Base-by-base conservation (phyloP, 2,113 vertebrate genomes). In the Phaetusa simplex region DNA sequence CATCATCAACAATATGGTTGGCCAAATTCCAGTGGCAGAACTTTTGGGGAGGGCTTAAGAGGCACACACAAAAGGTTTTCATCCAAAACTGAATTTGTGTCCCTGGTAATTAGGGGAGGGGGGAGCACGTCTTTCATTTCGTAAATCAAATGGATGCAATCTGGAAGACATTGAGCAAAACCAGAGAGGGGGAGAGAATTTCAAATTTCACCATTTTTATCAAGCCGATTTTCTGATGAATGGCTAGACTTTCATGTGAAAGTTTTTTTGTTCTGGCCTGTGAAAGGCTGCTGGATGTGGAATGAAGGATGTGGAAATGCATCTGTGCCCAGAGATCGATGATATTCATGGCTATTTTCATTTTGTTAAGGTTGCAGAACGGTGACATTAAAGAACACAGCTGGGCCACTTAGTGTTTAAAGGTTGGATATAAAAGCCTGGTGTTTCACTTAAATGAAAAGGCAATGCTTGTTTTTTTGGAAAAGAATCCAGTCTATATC, bases 1-100 rank as follows among this genome's bases (percentile, higher is more conserved):
- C 66, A 82, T 95, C 95, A 93, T 62, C 87, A 65, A 79, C 84
- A 93, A 74, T 78, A 82, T 11, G 23, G n/a, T 66, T 96, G 95
- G 90, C 80, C 50, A 61, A 5, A n/a, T 40, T 82, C 93, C 91
- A 93, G 24, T 10, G 34, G 80, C 45, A 86, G 45, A 79, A 82
- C 22, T 95, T 93, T 70, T 50, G 65, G 71, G 78, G 65, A 86
- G 32, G 50, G 79, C 58, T 79, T 73, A 12, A 94, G 85, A 94
- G 12, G 65, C 79, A 79, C 65, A 74, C 29, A 59, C 40, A 53
- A 86, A 86, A 82, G 61, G 10, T 88, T 91, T 86, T 55, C 49
- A 88, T 86, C 76, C 56, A 22, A 79, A 30, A 53, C 66, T 73
- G 19, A 70, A 82, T 86, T 70, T 79, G 84, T 64, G 59, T 58